Base-by-base conservation (phyloP, 2,888 invertebrate genomes). In the Drosophila nr. medialis region DNA sequence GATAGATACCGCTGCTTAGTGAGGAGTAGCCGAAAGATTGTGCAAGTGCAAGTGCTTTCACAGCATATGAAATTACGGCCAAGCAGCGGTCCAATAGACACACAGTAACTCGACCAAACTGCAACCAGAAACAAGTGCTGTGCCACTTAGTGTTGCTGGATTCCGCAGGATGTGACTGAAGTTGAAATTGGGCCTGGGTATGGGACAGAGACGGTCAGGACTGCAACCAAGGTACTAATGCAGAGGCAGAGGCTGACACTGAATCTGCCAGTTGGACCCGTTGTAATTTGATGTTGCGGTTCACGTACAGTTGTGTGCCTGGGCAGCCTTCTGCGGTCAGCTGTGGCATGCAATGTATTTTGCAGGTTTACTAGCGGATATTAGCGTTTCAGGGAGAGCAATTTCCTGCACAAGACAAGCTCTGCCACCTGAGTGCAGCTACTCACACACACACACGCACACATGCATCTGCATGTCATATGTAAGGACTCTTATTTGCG, bases 221-320 rank as follows among this genome's bases (percentile, higher is more conserved):
- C 45, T 4, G 10, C 10, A 40, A 8, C n/a, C 18, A 40, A 40
- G 40, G 40, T n/a, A 53, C 30, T 29, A 53, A 61, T 24, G 27
- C 34, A 8, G 21, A 5, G 11, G 42, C 42, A 42, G 4, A 53
- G n/a, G 21, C 34, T 18, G 36, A 34, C 10, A n/a, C 40, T 18
- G 45, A 10, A 24, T 51, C 42, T 30, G 42, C 8, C 68, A 51
- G 53, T 32, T 55, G 56, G 24, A 29, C 30, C 64, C 78, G 75
- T 66, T 82, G 87, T 87, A 84, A 84, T 84, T 84, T 87, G 83
- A 84, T 84, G 82, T 69, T 83, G 83, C 63, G 78, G 72, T 77
- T 40, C 75, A 69, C 67, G 77, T 75, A 75, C 72, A 18, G 77
- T 61, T 74, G 68, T 74, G 76, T 55, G 67, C 38, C 58, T 64